Conservation (phyloP, 2,797 vertebrate species). For the Phataginus tetradactyla region DNA sequence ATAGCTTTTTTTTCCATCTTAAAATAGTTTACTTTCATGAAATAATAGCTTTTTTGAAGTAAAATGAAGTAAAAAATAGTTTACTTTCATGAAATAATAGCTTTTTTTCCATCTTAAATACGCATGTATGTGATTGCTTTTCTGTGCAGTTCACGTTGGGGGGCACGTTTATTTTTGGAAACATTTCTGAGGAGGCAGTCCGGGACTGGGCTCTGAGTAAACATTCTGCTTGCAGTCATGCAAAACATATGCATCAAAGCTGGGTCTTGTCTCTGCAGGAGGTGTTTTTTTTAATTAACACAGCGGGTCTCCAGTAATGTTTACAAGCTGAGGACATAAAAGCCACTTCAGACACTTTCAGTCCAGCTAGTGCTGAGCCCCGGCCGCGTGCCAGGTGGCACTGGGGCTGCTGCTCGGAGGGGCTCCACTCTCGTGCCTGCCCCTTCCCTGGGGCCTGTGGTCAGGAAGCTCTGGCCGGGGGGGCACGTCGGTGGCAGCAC, state of each 20-base stretch:
- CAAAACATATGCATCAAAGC: neutral
- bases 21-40: neutral
- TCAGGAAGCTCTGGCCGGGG: neutral
- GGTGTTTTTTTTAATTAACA: fast-evolving
- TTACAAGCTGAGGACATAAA: neutral
- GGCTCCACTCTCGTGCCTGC: neutral
- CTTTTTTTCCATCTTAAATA: neutral
- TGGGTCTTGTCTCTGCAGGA: neutral
- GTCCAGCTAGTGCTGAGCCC: fast-evolving
- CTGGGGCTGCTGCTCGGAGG: fast-evolving
- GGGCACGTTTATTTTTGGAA: neutral
- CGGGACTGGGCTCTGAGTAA: neutral
- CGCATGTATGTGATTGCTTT: fast-evolving
- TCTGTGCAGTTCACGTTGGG: neutral
- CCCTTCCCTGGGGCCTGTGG: fast-evolving
- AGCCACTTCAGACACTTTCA: fast-evolving
- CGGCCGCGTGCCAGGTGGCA: fast-evolving
- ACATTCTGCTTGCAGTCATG: neutral
- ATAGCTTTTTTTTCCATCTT: fast-evolving
- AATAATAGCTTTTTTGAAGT: too few relatives aligned
- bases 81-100: neutral
- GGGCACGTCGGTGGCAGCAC: fast-evolving
- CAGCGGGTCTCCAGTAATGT: neutral
- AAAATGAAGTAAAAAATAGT: too few relatives aligned
- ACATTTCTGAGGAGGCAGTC: neutral